Base-by-base conservation (phyloP, 2,888 invertebrate genomes). In the Ptilodon capucinus region DNA sequence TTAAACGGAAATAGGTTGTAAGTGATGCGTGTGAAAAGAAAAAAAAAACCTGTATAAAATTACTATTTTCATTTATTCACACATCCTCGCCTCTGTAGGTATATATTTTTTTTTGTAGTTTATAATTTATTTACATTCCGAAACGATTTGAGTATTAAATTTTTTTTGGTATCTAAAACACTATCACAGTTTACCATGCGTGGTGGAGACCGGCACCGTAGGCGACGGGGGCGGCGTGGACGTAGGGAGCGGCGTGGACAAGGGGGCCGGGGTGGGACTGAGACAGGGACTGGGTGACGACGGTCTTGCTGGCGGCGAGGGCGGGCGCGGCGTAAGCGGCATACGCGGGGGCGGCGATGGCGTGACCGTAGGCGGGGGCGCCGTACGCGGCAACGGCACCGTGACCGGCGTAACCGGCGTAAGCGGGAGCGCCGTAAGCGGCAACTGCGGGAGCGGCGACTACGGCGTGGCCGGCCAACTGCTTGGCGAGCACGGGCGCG, bases 121-220 rank as follows among this genome's bases (percentile, higher is more conserved):
- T 76, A 83, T 81, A 83, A 84, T 79, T 86, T 81, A 83, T 81
- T 76, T 86, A 86, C 81, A 85, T 60, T 69, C 81, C 80, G 79
- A 80, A 32, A 61, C 44, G n/a, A 67, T 6, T 75, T 86, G 87
- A 88, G 86, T 87, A 86, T 88, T 85, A 74, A n/a, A 70, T 68
- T 77, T 67, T 77, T 84, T 88, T 83, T 76, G 81, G 81, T 81
- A 77, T 80, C 78, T 81, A 81, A 71, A 60, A 48, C 65, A 61
- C 51, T 86, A 88, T 88, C 87, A 90, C 87, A 89, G 83, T 82
- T 86, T 87, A 88, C 87, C 88, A 89, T 77, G 72, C 86, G 77
- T 86, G 79, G 67, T 76, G 74, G 61, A 73, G 60, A 48, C 72
- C 75, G 60, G 70, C 71, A 51, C 67, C 70, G 51, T 68, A 61